Conservation (phyloP, 2,888 invertebrate genomes). For the Drosophila neonasuta region DNA sequence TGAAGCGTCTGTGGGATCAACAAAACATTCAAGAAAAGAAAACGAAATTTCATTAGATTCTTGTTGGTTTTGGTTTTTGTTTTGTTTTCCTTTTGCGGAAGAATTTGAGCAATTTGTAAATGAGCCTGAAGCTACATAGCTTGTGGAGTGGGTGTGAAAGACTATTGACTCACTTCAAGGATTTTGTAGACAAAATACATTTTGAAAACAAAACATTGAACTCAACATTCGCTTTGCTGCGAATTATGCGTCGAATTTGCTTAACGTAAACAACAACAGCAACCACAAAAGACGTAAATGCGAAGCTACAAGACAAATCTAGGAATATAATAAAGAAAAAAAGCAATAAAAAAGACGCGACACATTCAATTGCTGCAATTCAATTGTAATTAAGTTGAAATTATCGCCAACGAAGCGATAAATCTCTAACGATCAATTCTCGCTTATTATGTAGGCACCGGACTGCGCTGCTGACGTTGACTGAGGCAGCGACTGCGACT, state of each 20-base stretch:
- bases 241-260: conserved; percentile 51
- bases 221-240: conserved; percentile 28
- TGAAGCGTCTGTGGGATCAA: conserved; percentile 41
- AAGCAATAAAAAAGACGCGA: conserved; percentile 6
- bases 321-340: neutral
- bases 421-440: conserved; percentile 18
- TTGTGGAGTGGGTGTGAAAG: conserved; percentile 36
- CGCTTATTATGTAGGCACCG: conserved; percentile 24
- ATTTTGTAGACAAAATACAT: conserved; percentile 60
- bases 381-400: conserved; percentile 44
- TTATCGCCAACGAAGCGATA: conserved; percentile 9
- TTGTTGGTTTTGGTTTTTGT: conserved; percentile 20
- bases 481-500: neutral
- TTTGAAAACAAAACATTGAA: conserved; percentile 72
- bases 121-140: conserved; percentile 30
- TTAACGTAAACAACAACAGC: conserved; percentile 48
- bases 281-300: conserved; percentile 25
- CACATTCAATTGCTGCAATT: conserved; percentile 34
- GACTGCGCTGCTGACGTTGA: neutral
- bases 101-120: conserved; percentile 73
- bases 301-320: neutral
- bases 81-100: conserved; percentile 61
- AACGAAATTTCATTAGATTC: conserved; percentile 42
- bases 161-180: conserved; percentile 71
- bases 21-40: conserved; percentile 39